A percentile compares a stretch with the other conserved stretches of the same genome.
Conservation (phyloP, 2,113 vertebrate species). For the Grallaria varia region DNA sequence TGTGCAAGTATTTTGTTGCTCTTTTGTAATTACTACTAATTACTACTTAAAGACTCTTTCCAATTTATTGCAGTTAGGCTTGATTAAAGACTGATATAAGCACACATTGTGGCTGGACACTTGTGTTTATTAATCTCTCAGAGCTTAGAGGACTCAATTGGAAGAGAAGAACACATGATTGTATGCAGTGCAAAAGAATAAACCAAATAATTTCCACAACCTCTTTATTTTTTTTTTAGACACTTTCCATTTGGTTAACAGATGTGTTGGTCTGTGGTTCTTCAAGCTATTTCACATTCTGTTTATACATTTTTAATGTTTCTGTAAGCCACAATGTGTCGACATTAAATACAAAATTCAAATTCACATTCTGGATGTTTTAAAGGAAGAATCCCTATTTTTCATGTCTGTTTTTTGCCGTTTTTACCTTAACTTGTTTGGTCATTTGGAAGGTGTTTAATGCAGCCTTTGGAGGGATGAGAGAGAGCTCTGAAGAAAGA, state of each 20-base stretch:
- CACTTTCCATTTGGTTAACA: constrained; percentile 47
- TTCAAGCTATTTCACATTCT: constrained; percentile 35
- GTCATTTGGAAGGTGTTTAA: background rate
- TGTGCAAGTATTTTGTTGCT: background rate
- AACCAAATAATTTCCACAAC: constrained; percentile 26
- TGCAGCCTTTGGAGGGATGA: background rate
- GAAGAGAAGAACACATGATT: background rate
- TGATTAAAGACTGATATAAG: constrained; percentile 49
- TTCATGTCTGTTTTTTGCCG: background rate
- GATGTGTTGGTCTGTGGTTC: constrained; percentile 23
- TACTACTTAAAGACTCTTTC: background rate
- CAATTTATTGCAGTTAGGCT: constrained; percentile 29
- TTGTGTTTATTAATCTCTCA: constrained; percentile 41
- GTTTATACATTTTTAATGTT: constrained; percentile 51
- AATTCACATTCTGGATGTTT: background rate
- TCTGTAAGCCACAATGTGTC: constrained; percentile 8
- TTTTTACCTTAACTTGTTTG: background rate
- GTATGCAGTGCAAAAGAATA: background rate
- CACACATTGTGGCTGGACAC: constrained; percentile 3
- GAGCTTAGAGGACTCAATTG: constrained; percentile 21
- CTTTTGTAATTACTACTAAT: constrained; percentile 18
- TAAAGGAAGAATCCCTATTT: background rate
- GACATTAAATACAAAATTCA: background rate
- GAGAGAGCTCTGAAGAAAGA: background rate
- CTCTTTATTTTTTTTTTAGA: constrained; percentile 60